phyloP scores from a whole-genome alignment of 2,797 vertebrate genomes.

The Lagorchestes hirsutus region DNA sequence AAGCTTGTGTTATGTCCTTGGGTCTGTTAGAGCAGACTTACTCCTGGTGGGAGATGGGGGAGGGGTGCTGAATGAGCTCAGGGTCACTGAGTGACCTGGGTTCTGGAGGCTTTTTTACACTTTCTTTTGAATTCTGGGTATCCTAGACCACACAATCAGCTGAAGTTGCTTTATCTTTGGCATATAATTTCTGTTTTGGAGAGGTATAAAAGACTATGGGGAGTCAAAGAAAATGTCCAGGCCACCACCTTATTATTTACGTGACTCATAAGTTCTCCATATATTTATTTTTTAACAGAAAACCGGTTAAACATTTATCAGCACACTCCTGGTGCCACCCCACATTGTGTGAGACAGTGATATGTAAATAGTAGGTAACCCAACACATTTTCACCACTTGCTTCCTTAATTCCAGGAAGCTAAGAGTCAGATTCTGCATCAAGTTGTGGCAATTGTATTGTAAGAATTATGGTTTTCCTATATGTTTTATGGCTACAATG shows the following conservation, averaged over 20 bases:
- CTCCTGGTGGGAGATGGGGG: background rate
- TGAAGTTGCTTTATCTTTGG: background rate
- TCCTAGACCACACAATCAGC: background rate
- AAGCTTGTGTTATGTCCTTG: background rate
- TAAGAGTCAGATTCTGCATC: background rate
- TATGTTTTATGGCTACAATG: background rate
- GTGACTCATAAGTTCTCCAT: background rate
- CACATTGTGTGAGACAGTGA: background rate
- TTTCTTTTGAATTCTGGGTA: background rate
- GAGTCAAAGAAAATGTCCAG: background rate
- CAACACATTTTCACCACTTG: background rate
- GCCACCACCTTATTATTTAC: background rate
- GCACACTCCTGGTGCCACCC: background rate
- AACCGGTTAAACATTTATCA: conserved; percentile 1
- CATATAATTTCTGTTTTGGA: background rate
- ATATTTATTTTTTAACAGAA: background rate
- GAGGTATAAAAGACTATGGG: background rate
- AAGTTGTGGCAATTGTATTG: background rate
- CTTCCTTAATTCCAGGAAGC: background rate
- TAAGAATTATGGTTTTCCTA: background rate
- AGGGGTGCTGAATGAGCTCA: background rate
- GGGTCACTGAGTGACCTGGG: background rate
- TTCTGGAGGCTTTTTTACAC: background rate
- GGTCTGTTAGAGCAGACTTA: background rate
- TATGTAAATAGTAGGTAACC: background rate